Conservation (phyloP, 2,888 invertebrate genomes). For the Quadriops clusia region DNA sequence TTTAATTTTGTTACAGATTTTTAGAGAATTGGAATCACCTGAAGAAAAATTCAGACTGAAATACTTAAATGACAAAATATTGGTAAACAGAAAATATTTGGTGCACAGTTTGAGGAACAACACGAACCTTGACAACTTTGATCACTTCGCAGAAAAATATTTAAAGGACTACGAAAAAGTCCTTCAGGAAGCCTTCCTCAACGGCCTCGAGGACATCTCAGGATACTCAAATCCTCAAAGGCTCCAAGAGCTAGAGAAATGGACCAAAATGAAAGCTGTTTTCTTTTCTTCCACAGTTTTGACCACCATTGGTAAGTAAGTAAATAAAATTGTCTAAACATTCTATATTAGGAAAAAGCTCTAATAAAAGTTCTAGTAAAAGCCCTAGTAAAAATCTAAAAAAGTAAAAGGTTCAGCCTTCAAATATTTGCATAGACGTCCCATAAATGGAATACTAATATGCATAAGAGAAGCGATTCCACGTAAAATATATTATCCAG, state of each 20-base stretch:
- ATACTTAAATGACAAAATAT: conserved; percentile 31
- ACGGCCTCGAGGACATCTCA: conserved; percentile 42
- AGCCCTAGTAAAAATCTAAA: neutral
- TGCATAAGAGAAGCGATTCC: no score
- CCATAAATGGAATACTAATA: no score
- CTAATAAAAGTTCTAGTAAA: no score
- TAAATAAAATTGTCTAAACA: neutral
- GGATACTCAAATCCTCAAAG: conserved; percentile 16
- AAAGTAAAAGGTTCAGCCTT: neutral
- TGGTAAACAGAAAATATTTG: conserved; percentile 44
- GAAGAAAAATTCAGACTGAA: conserved; percentile 57
- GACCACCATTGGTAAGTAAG: conserved; percentile 69
- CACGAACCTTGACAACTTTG: conserved; percentile 44
- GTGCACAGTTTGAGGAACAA: conserved; percentile 50
- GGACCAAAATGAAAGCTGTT: conserved; percentile 73
- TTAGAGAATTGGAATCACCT: conserved; percentile 65
- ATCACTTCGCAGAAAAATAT: conserved; percentile 43
- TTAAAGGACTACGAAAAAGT: conserved; percentile 45
- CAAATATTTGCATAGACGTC: no score
- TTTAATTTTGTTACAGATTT: conserved; percentile 54
- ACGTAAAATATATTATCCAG: no score
- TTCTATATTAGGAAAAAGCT: neutral
- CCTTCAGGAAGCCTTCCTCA: conserved; percentile 60
- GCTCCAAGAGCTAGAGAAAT: conserved; percentile 41
- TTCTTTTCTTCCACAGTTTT: conserved; percentile 85